Percentiles rank a stretch among this genome's conserved stretches.
phyloP scores from a whole-genome alignment of 2,888 invertebrate species.

The Trissoscelio sp. region DNA sequence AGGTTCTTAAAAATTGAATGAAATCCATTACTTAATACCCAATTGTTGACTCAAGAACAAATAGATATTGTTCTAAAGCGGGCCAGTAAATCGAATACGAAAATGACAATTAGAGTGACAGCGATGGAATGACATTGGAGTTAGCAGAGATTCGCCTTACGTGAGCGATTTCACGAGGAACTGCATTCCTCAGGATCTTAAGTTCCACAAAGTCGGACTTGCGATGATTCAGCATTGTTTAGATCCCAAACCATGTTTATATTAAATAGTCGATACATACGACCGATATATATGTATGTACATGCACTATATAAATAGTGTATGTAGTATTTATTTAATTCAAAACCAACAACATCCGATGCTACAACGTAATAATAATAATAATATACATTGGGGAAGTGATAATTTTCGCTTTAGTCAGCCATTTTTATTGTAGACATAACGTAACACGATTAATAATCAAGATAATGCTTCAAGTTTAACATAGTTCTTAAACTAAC shows the following conservation, averaged over 20 bases:
- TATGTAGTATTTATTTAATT: background rate
- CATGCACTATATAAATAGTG: background rate
- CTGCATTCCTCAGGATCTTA: conserved; percentile 24
- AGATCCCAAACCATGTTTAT: conserved; percentile 10
- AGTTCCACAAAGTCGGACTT: conserved; percentile 10
- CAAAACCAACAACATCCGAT: no score
- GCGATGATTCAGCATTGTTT: conserved; percentile 25
- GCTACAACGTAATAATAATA: no score
- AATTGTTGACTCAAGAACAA: background rate
- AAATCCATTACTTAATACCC: background rate
- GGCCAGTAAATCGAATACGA: conserved; percentile 14
- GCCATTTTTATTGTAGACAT: no score
- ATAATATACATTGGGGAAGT: no score
- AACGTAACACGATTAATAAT: no score
- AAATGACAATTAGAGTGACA: conserved; percentile 25
- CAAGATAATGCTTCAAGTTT: no score
- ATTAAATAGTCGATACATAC: background rate
- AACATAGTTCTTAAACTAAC: no score
- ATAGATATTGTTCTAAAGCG: background rate
- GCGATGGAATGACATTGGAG: conserved; percentile 29
- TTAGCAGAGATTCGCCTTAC: conserved; percentile 18
- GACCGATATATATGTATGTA: background rate
- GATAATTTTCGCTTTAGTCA: background rate
- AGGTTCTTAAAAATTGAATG: no score
- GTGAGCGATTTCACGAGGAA: conserved; percentile 28